These are phyloP conservation scores for Clivina fossor DNA, from an alignment of 2,888 invertebrate species.

Conservation along the genomic window DNA sequence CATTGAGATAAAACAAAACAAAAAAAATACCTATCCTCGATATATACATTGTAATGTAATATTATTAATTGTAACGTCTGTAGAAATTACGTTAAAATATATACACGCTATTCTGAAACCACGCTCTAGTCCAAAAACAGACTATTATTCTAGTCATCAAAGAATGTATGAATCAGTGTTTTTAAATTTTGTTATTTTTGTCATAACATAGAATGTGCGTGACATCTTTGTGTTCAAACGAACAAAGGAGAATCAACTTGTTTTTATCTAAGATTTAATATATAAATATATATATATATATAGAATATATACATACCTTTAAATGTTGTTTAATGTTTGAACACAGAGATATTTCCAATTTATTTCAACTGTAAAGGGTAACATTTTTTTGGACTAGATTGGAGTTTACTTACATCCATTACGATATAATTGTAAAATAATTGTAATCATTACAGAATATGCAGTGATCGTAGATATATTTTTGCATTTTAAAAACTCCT, in stretches of 20 bases:
- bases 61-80: conserved; percentile 47
- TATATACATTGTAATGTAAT: conserved; percentile 48
- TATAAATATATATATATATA: too few species aligned
- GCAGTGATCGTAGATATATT: conserved; percentile 29
- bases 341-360: conserved; percentile 12
- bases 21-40: conserved; percentile 40
- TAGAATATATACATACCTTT: not conserved
- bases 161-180: too few species aligned
- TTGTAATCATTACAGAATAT: conserved; percentile 29
- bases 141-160: too few species aligned
- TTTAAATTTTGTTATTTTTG: not conserved
- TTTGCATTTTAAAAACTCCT: conserved; percentile 27
- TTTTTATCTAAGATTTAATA: not conserved
- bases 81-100: conserved; percentile 42
- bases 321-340: too few species aligned
- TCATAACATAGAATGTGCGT: not conserved
- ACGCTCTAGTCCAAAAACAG: conserved; percentile 24
- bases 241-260: not conserved
- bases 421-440: conserved; percentile 46
- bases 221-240: not conserved
- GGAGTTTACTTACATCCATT: conserved; percentile 36
- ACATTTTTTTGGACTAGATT: conserved; percentile 45
- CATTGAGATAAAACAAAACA: too few species aligned
- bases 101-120: conserved; percentile 23
- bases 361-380: conserved; percentile 12